A percentile compares a stretch with the other conserved stretches of the same genome.
Evolutionary conservation across 2,888 invertebrate genomes (phyloP).

Genomic region (Meiosimyza decipiens): DNA sequence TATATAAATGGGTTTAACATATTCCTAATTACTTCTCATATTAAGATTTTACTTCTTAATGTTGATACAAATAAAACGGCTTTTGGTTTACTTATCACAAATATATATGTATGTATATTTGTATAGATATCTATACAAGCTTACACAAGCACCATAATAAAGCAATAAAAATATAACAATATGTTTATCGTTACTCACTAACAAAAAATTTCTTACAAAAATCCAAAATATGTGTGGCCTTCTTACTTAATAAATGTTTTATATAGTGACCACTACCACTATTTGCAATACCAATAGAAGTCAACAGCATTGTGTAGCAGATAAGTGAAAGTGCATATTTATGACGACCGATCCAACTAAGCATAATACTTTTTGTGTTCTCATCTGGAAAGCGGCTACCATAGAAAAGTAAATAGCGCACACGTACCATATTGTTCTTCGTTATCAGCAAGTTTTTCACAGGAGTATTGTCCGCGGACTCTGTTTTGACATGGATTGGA

Average conservation of each 20-base stretch:
- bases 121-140: not conserved
- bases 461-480: conserved; percentile 46
- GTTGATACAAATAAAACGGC: not conserved
- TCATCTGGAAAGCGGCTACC: conserved; percentile 57
- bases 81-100: conserved; percentile 13
- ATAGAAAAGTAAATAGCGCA: conserved; percentile 82
- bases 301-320: conserved; percentile 73
- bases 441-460: conserved; percentile 35
- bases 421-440: conserved; percentile 76
- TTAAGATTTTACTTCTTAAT: too few species aligned
- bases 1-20: too few species aligned
- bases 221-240: conserved; percentile 35
- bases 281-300: conserved; percentile 74
- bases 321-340: conserved; percentile 73
- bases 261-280: conserved; percentile 68
- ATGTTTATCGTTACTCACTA: not conserved
- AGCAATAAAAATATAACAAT: too few species aligned
- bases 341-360: conserved; percentile 72
- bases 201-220: conserved; percentile 41
- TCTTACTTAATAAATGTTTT: conserved; percentile 37
- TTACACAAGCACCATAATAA: not conserved
- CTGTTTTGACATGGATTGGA: conserved; percentile 72
- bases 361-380: conserved; percentile 33
- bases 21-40: too few species aligned
- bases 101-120: conserved; percentile 7